phyloP scores from a whole-genome alignment of 2,113 vertebrate genomes.

The Eulemur macaco region DNA sequence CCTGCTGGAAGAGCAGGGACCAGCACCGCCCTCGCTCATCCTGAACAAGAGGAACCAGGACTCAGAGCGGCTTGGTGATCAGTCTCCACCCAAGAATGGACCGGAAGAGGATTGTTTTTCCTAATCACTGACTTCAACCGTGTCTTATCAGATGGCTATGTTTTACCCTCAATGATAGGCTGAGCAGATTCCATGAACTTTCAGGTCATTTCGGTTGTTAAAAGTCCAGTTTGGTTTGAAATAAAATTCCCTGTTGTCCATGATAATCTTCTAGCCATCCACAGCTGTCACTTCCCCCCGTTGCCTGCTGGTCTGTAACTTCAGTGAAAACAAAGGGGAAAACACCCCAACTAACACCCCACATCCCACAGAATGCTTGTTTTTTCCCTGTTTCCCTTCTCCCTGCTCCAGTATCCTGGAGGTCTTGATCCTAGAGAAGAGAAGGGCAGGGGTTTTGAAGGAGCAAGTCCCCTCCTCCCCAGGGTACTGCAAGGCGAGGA shows the following conservation, averaged over 20 bases:
- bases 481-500: too few species aligned
- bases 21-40: accelerated
- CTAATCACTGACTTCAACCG: background rate
- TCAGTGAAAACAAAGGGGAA: too few species aligned
- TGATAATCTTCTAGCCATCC: accelerated
- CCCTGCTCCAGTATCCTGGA: too few species aligned
- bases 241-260: background rate
- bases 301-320: background rate
- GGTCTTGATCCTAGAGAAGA: too few species aligned
- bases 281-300: background rate
- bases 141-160: background rate
- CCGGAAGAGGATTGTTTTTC: background rate
- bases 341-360: too few species aligned
- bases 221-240: background rate
- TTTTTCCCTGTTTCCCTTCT: too few species aligned
- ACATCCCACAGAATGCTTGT: too few species aligned
- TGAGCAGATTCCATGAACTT: too few species aligned
- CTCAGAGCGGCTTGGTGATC: background rate
- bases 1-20: accelerated
- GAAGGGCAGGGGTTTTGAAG: too few species aligned
- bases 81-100: background rate
- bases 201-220: background rate
- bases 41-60: background rate
- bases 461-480: too few species aligned
- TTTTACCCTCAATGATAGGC: background rate